These are phyloP conservation scores for Pachliopta kotzebuea DNA, from an alignment of 2,888 invertebrate species.

Conservation along the genomic window DNA sequence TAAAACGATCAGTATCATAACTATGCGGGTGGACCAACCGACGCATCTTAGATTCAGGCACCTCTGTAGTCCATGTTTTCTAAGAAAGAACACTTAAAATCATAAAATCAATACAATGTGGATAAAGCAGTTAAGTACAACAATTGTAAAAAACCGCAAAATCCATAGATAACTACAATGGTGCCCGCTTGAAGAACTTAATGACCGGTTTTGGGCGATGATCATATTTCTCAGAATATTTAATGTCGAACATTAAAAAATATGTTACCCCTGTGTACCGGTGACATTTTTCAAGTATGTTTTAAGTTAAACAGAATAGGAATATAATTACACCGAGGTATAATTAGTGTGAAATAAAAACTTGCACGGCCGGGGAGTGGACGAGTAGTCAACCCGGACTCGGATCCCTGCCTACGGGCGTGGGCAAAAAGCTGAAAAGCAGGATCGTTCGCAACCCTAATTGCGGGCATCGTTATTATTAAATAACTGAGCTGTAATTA, in stretches of 20 bases:
- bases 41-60: conserved; percentile 61
- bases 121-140: conserved; percentile 32
- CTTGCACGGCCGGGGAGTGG: conserved; percentile 12
- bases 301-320: conserved; percentile 29
- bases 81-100: not conserved
- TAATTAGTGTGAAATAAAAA: conserved; percentile 27
- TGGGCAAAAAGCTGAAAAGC: conserved; percentile 28
- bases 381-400: conserved; percentile 26
- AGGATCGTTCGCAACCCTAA: conserved; percentile 36
- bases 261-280: conserved; percentile 6
- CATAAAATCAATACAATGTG: not conserved
- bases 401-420: conserved; percentile 18
- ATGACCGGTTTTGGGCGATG: conserved; percentile 10
- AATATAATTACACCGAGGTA: conserved; percentile 27
- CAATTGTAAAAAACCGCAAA: conserved; percentile 54
- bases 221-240: conserved; percentile 23
- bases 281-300: conserved; percentile 26
- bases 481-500: conserved; percentile 50
- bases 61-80: no score
- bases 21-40: conserved; percentile 40
- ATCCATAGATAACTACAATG: conserved; percentile 38
- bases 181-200: conserved; percentile 24
- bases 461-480: conserved; percentile 50
- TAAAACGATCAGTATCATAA: not conserved
- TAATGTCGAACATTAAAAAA: conserved; percentile 21